Conservation (phyloP, 2,797 vertebrate species). For the Moxostoma hubbsi region DNA sequence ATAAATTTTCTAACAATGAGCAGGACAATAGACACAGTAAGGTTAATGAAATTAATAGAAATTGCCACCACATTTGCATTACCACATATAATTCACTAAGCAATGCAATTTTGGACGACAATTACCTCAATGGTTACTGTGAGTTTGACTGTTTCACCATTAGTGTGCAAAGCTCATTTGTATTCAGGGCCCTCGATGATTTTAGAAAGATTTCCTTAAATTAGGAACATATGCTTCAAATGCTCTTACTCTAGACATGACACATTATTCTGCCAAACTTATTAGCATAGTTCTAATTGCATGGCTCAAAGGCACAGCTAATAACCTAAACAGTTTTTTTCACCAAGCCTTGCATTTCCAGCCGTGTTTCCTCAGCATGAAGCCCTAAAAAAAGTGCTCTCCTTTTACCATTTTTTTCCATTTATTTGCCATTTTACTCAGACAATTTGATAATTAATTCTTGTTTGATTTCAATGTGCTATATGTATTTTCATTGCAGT, state of each 20-base stretch:
- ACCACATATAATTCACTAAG: conserved; percentile 25
- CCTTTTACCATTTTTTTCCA: not conserved
- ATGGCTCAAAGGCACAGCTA: conserved; percentile 49
- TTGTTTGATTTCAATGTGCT: not conserved
- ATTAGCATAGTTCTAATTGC: conserved; percentile 46
- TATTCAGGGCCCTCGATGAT: conserved; percentile 40
- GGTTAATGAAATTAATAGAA: not conserved
- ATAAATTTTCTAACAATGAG: too few relatives aligned
- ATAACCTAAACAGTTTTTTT: conserved; percentile 53
- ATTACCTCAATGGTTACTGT: conserved; percentile 52
- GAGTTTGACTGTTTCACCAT: conserved; percentile 49
- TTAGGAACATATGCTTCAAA: conserved; percentile 55
- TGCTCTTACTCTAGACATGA: conserved; percentile 62
- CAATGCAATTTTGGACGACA: conserved; percentile 39
- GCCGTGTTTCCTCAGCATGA: conserved; percentile 50
- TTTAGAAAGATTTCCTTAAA: conserved; percentile 52
- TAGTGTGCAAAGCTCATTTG: conserved; percentile 30
- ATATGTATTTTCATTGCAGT: not conserved
- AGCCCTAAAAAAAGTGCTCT: not conserved
- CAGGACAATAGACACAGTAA: too few relatives aligned
- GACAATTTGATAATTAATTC: conserved; percentile 22
- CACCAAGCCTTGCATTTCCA: conserved; percentile 56
- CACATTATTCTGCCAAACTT: conserved; percentile 58
- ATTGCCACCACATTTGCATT: conserved; percentile 12
- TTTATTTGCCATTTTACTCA: not conserved